Percentiles rank a stretch among this genome's conserved stretches.
Conservation (phyloP, 2,113 vertebrate genomes). For the Trichomycterus rosablanca region DNA sequence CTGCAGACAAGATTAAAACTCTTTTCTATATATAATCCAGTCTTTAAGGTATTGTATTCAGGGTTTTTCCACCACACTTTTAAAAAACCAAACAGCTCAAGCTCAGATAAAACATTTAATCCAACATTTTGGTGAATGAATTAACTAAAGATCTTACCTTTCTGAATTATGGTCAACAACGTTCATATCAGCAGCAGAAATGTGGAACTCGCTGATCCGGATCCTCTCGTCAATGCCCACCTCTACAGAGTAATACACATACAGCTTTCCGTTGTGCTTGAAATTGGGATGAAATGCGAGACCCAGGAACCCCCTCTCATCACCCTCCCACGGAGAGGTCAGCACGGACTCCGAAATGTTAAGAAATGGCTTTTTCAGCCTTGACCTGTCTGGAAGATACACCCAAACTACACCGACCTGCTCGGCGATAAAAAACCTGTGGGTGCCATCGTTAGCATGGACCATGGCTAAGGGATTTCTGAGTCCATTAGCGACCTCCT, state of each 20-base stretch:
- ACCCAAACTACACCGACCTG: slow-evolving; percentile 92
- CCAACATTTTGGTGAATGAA: too few relatives aligned
- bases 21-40: too few relatives aligned
- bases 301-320: slow-evolving; percentile 90
- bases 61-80: too few relatives aligned
- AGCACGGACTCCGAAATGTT: slow-evolving; percentile 83
- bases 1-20: too few relatives aligned
- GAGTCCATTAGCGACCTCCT: slow-evolving; percentile 83
- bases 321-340: slow-evolving; percentile 93
- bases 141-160: slow-evolving; percentile 71
- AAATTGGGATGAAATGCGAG: slow-evolving; percentile 84
- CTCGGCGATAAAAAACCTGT: slow-evolving; percentile 89
- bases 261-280: slow-evolving; percentile 82
- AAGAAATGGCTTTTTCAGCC: slow-evolving; percentile 80
- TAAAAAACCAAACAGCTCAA: too few relatives aligned
- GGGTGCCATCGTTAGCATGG: slow-evolving; percentile 85
- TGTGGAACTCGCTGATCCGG: slow-evolving; percentile 89
- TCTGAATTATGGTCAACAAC: slow-evolving; percentile 85
- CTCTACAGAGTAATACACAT: slow-evolving; percentile 90
- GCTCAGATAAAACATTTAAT: too few relatives aligned
- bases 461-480: slow-evolving; percentile 89
- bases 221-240: slow-evolving; percentile 80
- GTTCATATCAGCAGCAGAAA: slow-evolving; percentile 80
- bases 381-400: slow-evolving; percentile 79
- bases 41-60: too few relatives aligned